A percentile compares a stretch with the other conserved stretches of the same genome.
phyloP scores from a whole-genome alignment of 2,797 vertebrate species.

The Cyclopterus lumpus region DNA sequence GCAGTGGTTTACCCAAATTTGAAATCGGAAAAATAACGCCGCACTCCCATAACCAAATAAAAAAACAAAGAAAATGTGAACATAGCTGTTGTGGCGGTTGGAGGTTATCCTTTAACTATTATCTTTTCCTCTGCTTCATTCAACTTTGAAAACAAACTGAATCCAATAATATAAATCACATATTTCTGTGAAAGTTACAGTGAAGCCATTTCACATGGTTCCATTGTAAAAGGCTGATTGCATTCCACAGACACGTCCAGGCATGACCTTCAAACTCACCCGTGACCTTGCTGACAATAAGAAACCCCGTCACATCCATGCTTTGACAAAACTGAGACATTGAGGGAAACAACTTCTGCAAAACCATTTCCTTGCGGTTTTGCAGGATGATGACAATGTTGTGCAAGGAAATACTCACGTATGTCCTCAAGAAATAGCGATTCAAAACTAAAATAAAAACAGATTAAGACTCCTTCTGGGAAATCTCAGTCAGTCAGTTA shows the following conservation, averaged over 20 bases:
- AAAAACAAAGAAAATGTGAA: too few relatives aligned
- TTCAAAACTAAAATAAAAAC: constrained; percentile 44
- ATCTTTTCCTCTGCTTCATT: background rate
- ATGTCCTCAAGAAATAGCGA: constrained; percentile 35
- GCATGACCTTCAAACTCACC: constrained; percentile 25
- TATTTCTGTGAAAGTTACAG: background rate
- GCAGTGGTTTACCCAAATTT: too few relatives aligned
- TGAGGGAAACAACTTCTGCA: constrained; percentile 56
- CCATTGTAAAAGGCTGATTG: background rate
- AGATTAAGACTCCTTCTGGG: constrained; percentile 44
- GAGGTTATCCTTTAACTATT: background rate
- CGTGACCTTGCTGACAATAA: constrained; percentile 27
- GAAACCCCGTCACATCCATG: constrained; percentile 20
- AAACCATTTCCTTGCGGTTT: constrained; percentile 48
- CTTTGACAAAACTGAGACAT: constrained; percentile 5
- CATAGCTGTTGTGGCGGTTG: background rate
- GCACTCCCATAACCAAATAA: too few relatives aligned
- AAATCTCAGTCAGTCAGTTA: constrained; percentile 47
- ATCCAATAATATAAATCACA: background rate
- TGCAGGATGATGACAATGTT: constrained; percentile 40
- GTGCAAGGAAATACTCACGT: constrained; percentile 43
- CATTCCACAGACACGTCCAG: constrained; percentile 13
- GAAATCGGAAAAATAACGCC: too few relatives aligned
- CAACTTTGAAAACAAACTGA: constrained; percentile 3
- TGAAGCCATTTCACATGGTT: background rate